Evolutionary conservation across 2,888 invertebrate species (phyloP).

Genomic region (Theristus sp.): DNA sequence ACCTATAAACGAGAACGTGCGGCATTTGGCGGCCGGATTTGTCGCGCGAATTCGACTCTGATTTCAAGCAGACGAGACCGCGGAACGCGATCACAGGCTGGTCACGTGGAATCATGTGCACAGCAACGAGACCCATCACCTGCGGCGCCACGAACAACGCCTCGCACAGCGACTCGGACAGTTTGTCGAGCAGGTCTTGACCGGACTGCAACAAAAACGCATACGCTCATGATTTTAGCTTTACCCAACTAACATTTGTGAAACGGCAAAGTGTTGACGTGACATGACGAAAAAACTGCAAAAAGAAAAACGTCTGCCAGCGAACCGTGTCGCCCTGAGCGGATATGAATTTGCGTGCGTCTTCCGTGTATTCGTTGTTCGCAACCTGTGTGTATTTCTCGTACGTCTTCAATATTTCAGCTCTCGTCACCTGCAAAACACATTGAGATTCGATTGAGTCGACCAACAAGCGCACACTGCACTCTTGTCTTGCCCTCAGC

Average conservation of each 20-base stretch:
- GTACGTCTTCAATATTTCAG: background rate
- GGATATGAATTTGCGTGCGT: constrained; percentile 1
- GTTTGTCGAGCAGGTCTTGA: background rate
- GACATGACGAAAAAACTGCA: too few species aligned
- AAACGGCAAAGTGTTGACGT: too few species aligned
- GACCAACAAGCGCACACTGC: too few species aligned
- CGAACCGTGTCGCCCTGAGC: constrained; percentile 4
- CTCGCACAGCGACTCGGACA: constrained; percentile 5
- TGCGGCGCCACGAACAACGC: constrained; percentile 8
- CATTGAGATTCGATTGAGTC: too few species aligned
- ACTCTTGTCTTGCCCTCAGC: too few species aligned
- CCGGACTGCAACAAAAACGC: constrained; percentile 6
- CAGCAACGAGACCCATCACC: constrained; percentile 7
- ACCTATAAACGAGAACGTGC: background rate
- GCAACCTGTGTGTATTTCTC: background rate
- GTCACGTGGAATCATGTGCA: constrained; percentile 5
- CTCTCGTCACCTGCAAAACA: background rate
- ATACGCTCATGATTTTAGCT: too few species aligned
- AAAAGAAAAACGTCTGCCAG: too few species aligned
- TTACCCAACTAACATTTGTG: too few species aligned
- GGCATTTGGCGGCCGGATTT: background rate
- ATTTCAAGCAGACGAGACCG: constrained; percentile 2
- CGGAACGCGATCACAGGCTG: constrained; percentile 8
- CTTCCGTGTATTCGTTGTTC: constrained; percentile 4
- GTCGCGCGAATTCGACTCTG: constrained; percentile 2